A percentile compares a stretch with the other conserved stretches of the same genome.
phyloP scores from a whole-genome alignment of 2,888 invertebrate species.

The Dastarcus helophoroides region DNA sequence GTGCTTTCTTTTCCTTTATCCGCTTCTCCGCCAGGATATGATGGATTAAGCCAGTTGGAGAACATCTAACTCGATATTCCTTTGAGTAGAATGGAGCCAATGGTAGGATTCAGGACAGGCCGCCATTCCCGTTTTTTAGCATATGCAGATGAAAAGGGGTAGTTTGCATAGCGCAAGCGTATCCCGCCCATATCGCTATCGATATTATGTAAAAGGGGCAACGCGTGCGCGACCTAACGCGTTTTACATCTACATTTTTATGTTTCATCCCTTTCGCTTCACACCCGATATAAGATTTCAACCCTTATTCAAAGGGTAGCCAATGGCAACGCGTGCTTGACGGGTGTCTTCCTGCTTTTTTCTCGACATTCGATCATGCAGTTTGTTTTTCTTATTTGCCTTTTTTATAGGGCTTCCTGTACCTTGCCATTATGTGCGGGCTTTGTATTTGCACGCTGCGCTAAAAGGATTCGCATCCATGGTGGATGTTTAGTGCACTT shows the following conservation, averaged over 20 bases:
- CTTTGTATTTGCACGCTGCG: constrained; percentile 5
- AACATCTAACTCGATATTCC: no score
- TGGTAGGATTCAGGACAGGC: no score
- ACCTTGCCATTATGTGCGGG: constrained; percentile 11
- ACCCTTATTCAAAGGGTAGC: constrained; percentile 32
- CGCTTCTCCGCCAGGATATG: no score
- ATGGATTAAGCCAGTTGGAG: no score
- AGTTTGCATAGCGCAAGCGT: constrained; percentile 32
- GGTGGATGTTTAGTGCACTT: no score
- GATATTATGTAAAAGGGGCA: constrained; percentile 37
- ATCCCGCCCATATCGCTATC: constrained; percentile 36
- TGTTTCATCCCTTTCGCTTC: constrained; percentile 30
- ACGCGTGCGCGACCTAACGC: constrained; percentile 35
- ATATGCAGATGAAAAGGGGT: constrained; percentile 34
- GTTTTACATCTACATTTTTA: constrained; percentile 37
- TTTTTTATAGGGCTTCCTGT: constrained; percentile 22
- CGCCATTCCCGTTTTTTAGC: constrained; percentile 29
- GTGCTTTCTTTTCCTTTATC: no score
- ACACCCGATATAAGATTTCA: constrained; percentile 32
- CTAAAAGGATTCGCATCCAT: no score
- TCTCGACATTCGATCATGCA: constrained; percentile 27
- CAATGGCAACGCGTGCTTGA: constrained; percentile 32
- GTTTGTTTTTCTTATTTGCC: constrained; percentile 26
- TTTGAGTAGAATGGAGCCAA: no score
- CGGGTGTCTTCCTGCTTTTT: constrained; percentile 23